Percentiles rank a stretch among this genome's conserved stretches.
phyloP scores from a whole-genome alignment of 2,113 vertebrate genomes.

The Dolichallabes microphthalmus region DNA sequence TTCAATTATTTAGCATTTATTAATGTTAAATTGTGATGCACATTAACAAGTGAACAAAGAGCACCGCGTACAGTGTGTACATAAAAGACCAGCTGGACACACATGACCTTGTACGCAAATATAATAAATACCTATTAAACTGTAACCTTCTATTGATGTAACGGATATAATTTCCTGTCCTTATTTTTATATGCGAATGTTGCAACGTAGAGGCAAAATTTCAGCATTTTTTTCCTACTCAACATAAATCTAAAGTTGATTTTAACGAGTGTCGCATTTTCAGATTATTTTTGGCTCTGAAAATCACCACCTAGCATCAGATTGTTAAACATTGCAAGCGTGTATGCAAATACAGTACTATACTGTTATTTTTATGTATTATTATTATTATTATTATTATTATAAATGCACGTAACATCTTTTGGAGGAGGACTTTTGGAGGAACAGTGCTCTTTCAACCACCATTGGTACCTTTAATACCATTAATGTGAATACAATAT shows the following conservation, averaged over 20 bases:
- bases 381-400: not conserved
- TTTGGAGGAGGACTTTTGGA: too few relatives aligned
- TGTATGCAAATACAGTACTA: not conserved
- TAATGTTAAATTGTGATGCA: not conserved
- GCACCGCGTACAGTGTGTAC: conserved; percentile 1
- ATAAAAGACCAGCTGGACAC: conserved; percentile 35
- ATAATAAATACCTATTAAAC: conserved; percentile 20
- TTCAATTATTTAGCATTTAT: not conserved
- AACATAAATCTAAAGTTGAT: not conserved
- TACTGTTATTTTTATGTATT: not conserved
- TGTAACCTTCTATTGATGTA: not conserved
- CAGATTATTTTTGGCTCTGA: not conserved
- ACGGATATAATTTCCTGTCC: not conserved
- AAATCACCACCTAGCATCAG: not conserved
- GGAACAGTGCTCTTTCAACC: too few relatives aligned
- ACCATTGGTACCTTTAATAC: not conserved
- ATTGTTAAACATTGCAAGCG: not conserved
- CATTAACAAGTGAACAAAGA: not conserved
- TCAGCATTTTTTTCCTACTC: not conserved
- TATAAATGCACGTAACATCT: too few relatives aligned
- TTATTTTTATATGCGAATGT: not conserved
- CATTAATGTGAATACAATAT: not conserved
- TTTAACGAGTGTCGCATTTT: not conserved
- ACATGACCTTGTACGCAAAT: conserved; percentile 26
- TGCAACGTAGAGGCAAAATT: not conserved